Evolutionary conservation across 2,113 vertebrate species (phyloP).

Genomic region (Oreotragus oreotragus): DNA sequence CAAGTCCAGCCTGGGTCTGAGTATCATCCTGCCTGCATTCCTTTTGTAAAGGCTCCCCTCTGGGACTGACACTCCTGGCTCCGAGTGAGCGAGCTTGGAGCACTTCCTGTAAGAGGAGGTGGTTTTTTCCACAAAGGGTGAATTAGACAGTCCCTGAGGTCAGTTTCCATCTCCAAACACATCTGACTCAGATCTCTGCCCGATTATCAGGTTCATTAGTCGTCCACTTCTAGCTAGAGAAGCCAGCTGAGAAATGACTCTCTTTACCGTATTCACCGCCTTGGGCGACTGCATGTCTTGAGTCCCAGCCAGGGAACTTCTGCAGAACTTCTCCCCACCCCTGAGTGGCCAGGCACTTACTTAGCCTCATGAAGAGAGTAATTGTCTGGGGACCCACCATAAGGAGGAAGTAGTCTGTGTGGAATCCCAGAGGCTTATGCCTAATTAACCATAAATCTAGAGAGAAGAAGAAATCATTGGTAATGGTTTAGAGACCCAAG

Average conservation of each 20-base stretch:
- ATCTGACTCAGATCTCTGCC: slow-evolving; percentile 40
- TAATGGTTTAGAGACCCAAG: not conserved
- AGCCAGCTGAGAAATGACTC: not conserved
- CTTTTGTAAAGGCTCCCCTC: slow-evolving; percentile 2
- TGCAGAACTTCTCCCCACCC: not conserved
- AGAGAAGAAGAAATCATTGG: not conserved
- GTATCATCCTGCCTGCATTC: not conserved
- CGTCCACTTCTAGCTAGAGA: not conserved
- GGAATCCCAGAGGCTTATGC: not conserved
- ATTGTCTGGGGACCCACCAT: not conserved
- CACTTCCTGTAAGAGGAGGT: slow-evolving; percentile 25
- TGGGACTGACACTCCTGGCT: slow-evolving; percentile 18
- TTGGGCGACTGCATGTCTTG: not conserved
- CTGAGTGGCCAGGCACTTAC: not conserved
- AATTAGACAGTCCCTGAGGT: slow-evolving; percentile 37
- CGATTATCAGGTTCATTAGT: slow-evolving; percentile 35
- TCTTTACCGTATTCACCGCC: not conserved
- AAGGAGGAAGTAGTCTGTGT: not conserved
- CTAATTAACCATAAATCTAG: not conserved
- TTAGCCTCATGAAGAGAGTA: not conserved
- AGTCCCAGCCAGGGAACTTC: not conserved
- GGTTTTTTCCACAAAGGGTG: slow-evolving; percentile 12
- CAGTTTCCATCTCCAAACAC: slow-evolving; percentile 37
- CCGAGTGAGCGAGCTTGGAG: not conserved
- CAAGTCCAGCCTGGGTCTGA: not conserved